A percentile compares a stretch with the other conserved stretches of the same genome.
phyloP scores from a whole-genome alignment of 2,888 invertebrate genomes.

The Drosophila koepferae region DNA sequence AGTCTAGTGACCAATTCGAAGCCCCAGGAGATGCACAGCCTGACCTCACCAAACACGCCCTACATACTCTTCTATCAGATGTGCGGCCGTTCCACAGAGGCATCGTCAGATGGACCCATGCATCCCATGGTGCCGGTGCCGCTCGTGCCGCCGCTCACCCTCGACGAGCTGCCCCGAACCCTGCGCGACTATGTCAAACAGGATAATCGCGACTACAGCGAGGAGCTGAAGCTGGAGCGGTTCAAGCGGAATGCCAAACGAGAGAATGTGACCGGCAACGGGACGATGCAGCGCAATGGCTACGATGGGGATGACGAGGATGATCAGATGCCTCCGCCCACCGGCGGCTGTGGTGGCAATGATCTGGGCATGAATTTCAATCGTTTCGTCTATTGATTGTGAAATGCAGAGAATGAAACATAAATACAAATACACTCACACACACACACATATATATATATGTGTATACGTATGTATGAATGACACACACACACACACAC shows the following conservation, averaged over 20 bases:
- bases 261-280: conserved; percentile 34
- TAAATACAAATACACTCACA: background rate
- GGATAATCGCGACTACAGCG: conserved; percentile 82
- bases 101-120: conserved; percentile 59
- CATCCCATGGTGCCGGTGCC: conserved; percentile 80
- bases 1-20: conserved; percentile 88
- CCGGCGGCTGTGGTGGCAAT: conserved; percentile 83
- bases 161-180: conserved; percentile 83
- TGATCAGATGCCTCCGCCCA: conserved; percentile 83
- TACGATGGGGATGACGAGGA: conserved; percentile 80
- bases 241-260: conserved; percentile 65
- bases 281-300: conserved; percentile 47
- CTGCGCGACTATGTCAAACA: conserved; percentile 82
- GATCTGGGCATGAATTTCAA: conserved; percentile 82
- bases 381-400: conserved; percentile 83
- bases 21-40: conserved; percentile 87
- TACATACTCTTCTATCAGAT: conserved; percentile 92
- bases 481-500: background rate
- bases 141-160: conserved; percentile 69
- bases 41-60: conserved; percentile 91
- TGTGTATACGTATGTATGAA: conserved; percentile 13
- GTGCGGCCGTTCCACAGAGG: conserved; percentile 79
- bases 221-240: conserved; percentile 79
- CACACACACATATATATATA: conserved; percentile 6
- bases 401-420: conserved; percentile 14